Percentiles rank a stretch among this genome's conserved stretches.
Conservation (phyloP, 2,888 invertebrate species). For the Tigriopus californicus region DNA sequence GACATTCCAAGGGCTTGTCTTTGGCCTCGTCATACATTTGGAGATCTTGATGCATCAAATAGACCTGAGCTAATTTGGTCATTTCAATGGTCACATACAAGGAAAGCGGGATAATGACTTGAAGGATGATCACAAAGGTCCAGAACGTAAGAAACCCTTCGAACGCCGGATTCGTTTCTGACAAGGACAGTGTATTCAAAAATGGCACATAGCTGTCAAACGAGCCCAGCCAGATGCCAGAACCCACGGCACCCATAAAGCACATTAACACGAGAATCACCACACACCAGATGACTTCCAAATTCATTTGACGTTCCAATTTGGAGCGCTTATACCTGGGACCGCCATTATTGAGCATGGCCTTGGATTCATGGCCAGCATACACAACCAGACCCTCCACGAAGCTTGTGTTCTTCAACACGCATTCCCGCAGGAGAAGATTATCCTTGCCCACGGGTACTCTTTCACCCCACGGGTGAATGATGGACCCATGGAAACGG, state of each 20-base stretch:
- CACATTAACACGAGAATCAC: constrained; percentile 32
- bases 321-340: constrained; percentile 75
- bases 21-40: constrained; percentile 60
- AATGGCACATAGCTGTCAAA: constrained; percentile 28
- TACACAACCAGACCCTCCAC: constrained; percentile 92
- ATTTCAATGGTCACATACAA: constrained; percentile 91
- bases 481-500: constrained; percentile 62
- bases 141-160: constrained; percentile 62
- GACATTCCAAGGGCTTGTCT: constrained; percentile 65
- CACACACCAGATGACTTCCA: constrained; percentile 70
- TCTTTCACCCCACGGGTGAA: constrained; percentile 34
- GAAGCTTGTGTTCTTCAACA: constrained; percentile 86
- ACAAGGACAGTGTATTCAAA: neutral
- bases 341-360: constrained; percentile 90
- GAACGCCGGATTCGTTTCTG: constrained; percentile 6
- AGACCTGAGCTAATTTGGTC: constrained; percentile 85
- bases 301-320: constrained; percentile 81
- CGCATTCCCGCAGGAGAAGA: constrained; percentile 75
- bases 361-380: constrained; percentile 91
- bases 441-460: constrained; percentile 73
- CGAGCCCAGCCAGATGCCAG: constrained; percentile 54
- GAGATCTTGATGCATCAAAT: constrained; percentile 75
- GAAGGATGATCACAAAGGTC: constrained; percentile 85
- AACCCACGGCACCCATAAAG: constrained; percentile 31
- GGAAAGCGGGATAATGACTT: constrained; percentile 92